phyloP scores from a whole-genome alignment of 1,140 invertebrate species.

The Bombyx mandarina region DNA sequence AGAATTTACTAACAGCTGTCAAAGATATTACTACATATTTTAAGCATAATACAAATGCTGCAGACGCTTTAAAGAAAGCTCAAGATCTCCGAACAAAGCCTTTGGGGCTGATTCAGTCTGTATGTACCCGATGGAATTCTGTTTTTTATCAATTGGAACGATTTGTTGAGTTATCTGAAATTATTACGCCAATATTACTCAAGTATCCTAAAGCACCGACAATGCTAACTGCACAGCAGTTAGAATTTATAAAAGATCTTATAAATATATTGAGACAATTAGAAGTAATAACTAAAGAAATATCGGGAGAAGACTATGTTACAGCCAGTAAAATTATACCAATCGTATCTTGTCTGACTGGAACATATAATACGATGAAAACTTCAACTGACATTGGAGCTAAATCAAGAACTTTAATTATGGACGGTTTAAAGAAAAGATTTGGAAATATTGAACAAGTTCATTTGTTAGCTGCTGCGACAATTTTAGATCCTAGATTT shows the following conservation, averaged over 20 bases:
- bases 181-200: constrained; percentile 28
- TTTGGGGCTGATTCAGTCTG: constrained; percentile 22
- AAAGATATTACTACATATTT: constrained; percentile 27
- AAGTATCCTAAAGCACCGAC: constrained; percentile 18
- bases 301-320: too few relatives aligned
- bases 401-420: too few relatives aligned
- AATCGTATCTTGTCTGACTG: too few relatives aligned
- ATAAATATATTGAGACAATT: too few relatives aligned
- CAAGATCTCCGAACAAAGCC: constrained; percentile 20
- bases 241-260: too few relatives aligned
- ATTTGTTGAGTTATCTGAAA: constrained; percentile 28
- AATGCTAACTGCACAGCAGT: too few relatives aligned
- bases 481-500: constrained; percentile 47
- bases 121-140: constrained; percentile 23
- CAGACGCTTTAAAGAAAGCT: constrained; percentile 26
- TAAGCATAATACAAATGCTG: constrained; percentile 24
- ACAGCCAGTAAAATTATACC: too few relatives aligned
- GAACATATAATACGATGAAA: too few relatives aligned
- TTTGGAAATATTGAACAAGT: constrained; percentile 20
- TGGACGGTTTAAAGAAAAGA: too few relatives aligned
- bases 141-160: constrained; percentile 33
- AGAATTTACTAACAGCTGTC: constrained; percentile 24
- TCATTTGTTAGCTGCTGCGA: constrained; percentile 35
- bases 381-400: too few relatives aligned
- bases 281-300: too few relatives aligned